phyloP scores from a whole-genome alignment of 2,888 invertebrate genomes.

The Drosophila atripex region DNA sequence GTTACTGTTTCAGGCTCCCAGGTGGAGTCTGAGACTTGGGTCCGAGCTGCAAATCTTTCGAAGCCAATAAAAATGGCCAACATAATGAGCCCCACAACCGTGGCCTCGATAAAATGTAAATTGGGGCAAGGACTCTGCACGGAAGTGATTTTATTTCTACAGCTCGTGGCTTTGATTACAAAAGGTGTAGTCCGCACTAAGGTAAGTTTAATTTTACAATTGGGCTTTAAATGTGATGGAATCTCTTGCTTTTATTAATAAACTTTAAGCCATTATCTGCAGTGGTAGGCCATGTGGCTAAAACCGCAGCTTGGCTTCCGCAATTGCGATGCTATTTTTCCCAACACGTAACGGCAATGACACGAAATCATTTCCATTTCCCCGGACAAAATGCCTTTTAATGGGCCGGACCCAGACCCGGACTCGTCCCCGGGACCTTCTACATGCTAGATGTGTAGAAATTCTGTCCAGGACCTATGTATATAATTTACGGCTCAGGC shows the following conservation, averaged over 20 bases:
- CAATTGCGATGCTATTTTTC: conserved; percentile 46
- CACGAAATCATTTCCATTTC: conserved; percentile 75
- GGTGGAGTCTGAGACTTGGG: conserved; percentile 35
- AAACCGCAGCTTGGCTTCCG: conserved; percentile 1
- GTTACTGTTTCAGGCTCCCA: conserved; percentile 9
- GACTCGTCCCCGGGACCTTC: conserved; percentile 7
- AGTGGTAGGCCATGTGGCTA: background rate
- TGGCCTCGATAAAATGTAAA: conserved; percentile 66
- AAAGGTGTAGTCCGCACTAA: background rate
- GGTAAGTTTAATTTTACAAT: background rate
- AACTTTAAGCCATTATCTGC: conserved; percentile 4
- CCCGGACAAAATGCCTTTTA: conserved; percentile 55
- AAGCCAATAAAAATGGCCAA: conserved; percentile 70
- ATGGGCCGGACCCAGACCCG: conserved; percentile 32
- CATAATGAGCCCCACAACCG: conserved; percentile 63
- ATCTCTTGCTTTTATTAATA: background rate
- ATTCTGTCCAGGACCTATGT: conserved; percentile 44
- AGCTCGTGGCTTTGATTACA: background rate
- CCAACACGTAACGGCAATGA: conserved; percentile 77
- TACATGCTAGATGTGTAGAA: conserved; percentile 22
- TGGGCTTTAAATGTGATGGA: background rate
- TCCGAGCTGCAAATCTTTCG: conserved; percentile 63
- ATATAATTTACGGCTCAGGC: conserved; percentile 67
- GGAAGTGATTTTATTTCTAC: conserved; percentile 35
- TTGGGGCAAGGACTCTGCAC: conserved; percentile 45